Base-by-base conservation (phyloP, 1,140 invertebrate species). In the Diachasmimorpha longicaudata region DNA sequence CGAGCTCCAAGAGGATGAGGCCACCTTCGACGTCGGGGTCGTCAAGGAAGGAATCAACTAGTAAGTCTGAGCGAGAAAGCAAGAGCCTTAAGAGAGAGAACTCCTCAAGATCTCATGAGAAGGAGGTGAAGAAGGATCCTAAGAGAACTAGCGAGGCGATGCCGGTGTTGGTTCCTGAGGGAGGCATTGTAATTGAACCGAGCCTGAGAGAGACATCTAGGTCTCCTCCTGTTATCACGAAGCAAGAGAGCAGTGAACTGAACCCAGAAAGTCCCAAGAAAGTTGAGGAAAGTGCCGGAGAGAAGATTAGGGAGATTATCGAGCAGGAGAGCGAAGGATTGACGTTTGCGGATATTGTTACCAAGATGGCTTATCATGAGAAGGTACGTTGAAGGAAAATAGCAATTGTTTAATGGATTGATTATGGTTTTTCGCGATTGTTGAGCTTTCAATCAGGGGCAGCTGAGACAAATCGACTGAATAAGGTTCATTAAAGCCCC, bases 291-390 rank as follows among this genome's bases (percentile, higher is more conserved):
- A 72, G 75, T 1, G 66, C 63, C 0, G 77, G 79, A 70, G 52
- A 81, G 14, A 79, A 80, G 11, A 37, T 82, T 44, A 46, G 87
- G 77, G 44, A 52, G 19, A 70, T 77, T 58, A 76, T 72, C 8
- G 70, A 81, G 16, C 67, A 75, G 10, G 81, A 81, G 21, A 72
- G 80, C 8, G 87, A 85, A 42, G 70, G 72, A 68, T 84, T 85
- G 76, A 88, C 86, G 4, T 81, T 88, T 52, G 82, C 83, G 14
- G 86, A 86, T 75, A 83, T 88, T 42, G 83, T 89, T 25, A 79
- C 78, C 14, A 81, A 87, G 55, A 78, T 88, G 74, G 88, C 84
- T 42, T 89, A 88, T 79, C 87, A 88, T 72, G 86, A 89, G 75
- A 88, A 89, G 85, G 88, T 87, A 77, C 73, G 46, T 66, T 23